Conservation (phyloP, 1,140 invertebrate genomes). For the Drosophila kanapiae region DNA sequence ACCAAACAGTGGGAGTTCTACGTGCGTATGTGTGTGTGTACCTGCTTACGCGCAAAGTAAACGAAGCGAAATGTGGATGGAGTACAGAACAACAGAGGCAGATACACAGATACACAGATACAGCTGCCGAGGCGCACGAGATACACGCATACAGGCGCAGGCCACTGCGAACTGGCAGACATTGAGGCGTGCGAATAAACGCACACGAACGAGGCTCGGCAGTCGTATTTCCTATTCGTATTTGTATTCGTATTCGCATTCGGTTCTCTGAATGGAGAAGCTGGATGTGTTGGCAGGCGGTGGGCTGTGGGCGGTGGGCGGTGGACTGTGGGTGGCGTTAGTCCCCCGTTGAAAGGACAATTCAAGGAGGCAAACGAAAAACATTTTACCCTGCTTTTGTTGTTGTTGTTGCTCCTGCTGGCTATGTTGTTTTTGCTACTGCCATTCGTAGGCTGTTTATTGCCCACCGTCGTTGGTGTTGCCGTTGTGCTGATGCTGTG, state of each 20-base stretch:
- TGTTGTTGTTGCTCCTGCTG: slow-evolving; percentile 32
- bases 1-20: slow-evolving; percentile 54
- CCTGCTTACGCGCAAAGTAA: slow-evolving; percentile 67
- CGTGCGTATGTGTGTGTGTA: slow-evolving; percentile 41
- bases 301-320: neutral
- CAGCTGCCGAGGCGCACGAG: slow-evolving; percentile 8
- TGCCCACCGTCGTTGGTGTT: slow-evolving; percentile 37
- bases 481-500: slow-evolving; percentile 51
- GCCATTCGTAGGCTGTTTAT: slow-evolving; percentile 75
- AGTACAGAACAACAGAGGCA: slow-evolving; percentile 63
- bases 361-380: slow-evolving; percentile 78
- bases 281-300: neutral
- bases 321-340: neutral
- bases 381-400: slow-evolving; percentile 55
- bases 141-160: slow-evolving; percentile 30
- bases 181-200: slow-evolving; percentile 73
- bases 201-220: slow-evolving; percentile 52
- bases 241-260: slow-evolving; percentile 48
- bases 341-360: slow-evolving; percentile 64
- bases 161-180: slow-evolving; percentile 67
- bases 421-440: slow-evolving; percentile 23
- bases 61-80: slow-evolving; percentile 70
- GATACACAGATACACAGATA: slow-evolving; percentile 50
- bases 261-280: slow-evolving; percentile 68
- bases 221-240: slow-evolving; percentile 56